Evolutionary conservation across 2,888 invertebrate genomes (phyloP), one percentile per base, ranked within the genome.

Genomic region (Lamellibrachia satsuma): DNA sequence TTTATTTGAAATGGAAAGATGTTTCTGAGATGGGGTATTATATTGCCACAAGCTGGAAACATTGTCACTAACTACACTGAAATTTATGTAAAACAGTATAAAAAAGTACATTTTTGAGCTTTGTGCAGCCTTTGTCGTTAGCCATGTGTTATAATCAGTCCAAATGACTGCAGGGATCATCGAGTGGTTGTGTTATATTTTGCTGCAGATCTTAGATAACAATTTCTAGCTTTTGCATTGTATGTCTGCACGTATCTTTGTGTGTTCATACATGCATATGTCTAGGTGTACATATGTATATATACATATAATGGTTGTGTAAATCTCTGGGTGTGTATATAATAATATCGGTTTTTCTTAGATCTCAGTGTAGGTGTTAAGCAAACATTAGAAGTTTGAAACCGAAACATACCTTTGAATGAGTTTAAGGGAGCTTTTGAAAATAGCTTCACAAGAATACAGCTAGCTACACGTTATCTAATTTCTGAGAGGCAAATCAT

Each of bases 281-380:
- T 39, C 39, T 39, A 0, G 39, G 39, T 39, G 39, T 39, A 39
- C 39, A 39, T 55, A 3, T 75, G 75, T 75, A 4, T 75, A 15
- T 75, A 75, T 75, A 22, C n/a, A 75, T n/a, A 75, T 75, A 75
- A 75, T 75, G 75, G 75, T 75, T 75, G 75, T 75, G 75, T 75
- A 75, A 75, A 75, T 75, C 75, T 75, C 15, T 75, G 75, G 11
- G 22, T 3, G 22, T 75, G 75, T 22, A 22, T 75, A n/a, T 75
- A 22, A 11, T 75, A n/a, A 15, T 75, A 75, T 22, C 22, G 22
- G n/a, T 22, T 22, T 15, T 75, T 22, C 75, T 4, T 75, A 75
- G n/a, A 75, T 75, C 2, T 75, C 75, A 75, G 22, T 22, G n/a
- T 75, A 75, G 75, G 6, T 75, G 75, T 75, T 75, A 75, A 75